Evolutionary conservation across 2,797 vertebrate genomes (phyloP), one percentile per base, ranked within the genome.

Genomic region (Paguma larvata): DNA sequence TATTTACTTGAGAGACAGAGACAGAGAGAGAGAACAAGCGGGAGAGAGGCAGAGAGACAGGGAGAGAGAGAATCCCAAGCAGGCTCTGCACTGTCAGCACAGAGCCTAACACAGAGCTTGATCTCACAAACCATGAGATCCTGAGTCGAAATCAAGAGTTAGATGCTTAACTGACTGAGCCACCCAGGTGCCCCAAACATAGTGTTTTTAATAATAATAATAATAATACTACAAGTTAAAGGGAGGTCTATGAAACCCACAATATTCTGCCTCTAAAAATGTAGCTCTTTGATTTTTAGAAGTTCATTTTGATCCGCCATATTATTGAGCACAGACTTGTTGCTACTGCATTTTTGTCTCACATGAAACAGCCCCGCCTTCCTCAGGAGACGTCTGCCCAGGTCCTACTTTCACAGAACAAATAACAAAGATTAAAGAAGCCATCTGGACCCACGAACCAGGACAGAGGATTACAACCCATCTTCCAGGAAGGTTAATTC

Each of bases 401-500:
- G 21, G 14, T 77, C 19, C 6, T 38, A 4, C 78, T 65, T 77
- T 51, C n/a, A 15, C 16, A 30, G 67, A 80, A 56, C 44, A 75
- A 38, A 67, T 11, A 73, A 25, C 59, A 68, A 95, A 88, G 78
- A 97, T 59, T 88, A 75, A 70, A 92, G 86, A 95, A 85, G 59
- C 5, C 11, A 0, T 56, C 12, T 5, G 38, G 73, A 91, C 30
- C 46, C n/a, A n/a, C 59, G 27, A 77, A 56, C n/a, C 27, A 46
- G 48, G 68, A 34, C 41, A 51, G 70, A 63, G 0, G 16, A 70
- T 48, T 34, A 13, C 6, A 46, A 32, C 4, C 62, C 53, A 44
- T 87, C 51, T 79, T 75, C 38, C 13, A 3, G 53, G 62, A 82
- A 84, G 51, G 44, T 56, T 87, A 48, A 56, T 80, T 68, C 16